Evolutionary conservation across 2,888 invertebrate species (phyloP).

Genomic region (Campopleginae sp.): DNA sequence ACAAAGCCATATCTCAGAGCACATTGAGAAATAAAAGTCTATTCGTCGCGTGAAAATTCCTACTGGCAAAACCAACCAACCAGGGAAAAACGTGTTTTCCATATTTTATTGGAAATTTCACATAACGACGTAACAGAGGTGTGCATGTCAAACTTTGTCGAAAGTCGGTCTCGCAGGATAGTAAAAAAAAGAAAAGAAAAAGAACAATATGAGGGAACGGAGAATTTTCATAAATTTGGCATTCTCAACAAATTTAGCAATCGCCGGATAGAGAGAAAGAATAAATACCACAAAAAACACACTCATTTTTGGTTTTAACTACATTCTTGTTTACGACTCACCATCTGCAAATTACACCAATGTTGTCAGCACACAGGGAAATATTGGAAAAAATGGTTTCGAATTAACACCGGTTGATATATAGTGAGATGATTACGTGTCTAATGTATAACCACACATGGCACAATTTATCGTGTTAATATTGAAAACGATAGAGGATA

Average conservation of each 20-base stretch:
- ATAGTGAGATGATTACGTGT: conserved; percentile 65
- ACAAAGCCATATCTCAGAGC: conserved; percentile 52
- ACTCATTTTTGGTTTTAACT: conserved; percentile 74
- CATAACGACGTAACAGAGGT: conserved; percentile 30
- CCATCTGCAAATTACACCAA: conserved; percentile 83
- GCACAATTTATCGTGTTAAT: conserved; percentile 56
- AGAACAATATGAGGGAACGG: conserved; percentile 28
- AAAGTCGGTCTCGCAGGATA: conserved; percentile 21
- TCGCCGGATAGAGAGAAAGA: conserved; percentile 25
- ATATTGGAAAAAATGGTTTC: conserved; percentile 80
- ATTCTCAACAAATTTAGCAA: conserved; percentile 61
- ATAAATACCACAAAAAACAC: conserved; percentile 74
- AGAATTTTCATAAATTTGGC: conserved; percentile 51
- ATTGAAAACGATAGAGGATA: conserved; percentile 24
- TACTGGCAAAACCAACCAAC: conserved; percentile 20
- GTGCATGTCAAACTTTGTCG: conserved; percentile 14
- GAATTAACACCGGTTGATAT: conserved; percentile 76
- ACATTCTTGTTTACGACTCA: conserved; percentile 78
- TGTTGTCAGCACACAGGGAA: conserved; percentile 81
- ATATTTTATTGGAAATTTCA: conserved; percentile 37
- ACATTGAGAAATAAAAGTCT: conserved; percentile 25
- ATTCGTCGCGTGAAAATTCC: conserved; percentile 6
- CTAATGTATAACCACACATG: conserved; percentile 60
- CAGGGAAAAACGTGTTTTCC: conserved; percentile 13
- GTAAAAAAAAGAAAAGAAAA: conserved; percentile 17